Percentiles rank a stretch among this genome's conserved stretches.
These are phyloP conservation scores for Epistrophe eligans DNA, from an alignment of 2,888 invertebrate species.

Conservation along the genomic window DNA sequence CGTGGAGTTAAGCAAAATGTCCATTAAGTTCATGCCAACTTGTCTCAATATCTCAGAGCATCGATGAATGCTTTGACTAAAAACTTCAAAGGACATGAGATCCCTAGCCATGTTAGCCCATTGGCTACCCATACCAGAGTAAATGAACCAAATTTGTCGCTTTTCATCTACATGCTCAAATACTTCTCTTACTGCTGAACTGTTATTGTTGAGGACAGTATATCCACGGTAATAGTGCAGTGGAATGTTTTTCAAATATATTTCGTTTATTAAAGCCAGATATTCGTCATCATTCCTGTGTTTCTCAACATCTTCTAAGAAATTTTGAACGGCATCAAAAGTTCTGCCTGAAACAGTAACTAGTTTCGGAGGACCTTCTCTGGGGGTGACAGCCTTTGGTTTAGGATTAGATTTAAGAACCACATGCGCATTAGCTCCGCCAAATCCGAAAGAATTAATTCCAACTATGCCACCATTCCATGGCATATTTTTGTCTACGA, in stretches of 20 bases:
- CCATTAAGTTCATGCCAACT: constrained; percentile 92
- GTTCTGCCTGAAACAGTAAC: constrained; percentile 94
- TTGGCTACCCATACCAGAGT: constrained; percentile 99
- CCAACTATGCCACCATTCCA: constrained; percentile 97
- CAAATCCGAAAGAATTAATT: constrained; percentile 99
- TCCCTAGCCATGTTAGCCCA: constrained; percentile 98
- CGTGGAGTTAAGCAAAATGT: constrained; percentile 90
- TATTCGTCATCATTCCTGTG: constrained; percentile 89
- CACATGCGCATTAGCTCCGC: constrained; percentile 98
- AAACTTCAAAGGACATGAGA: constrained; percentile 92
- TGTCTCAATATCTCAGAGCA: constrained; percentile 91
- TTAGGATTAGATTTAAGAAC: constrained; percentile 92
- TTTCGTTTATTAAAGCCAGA: constrained; percentile 90
- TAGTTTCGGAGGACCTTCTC: constrained; percentile 87
- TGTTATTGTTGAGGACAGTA: constrained; percentile 87
- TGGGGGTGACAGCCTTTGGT: constrained; percentile 86
- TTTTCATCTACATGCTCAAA: constrained; percentile 85
- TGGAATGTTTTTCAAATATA: constrained; percentile 88
- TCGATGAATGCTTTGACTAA: constrained; percentile 90
- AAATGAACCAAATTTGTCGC: constrained; percentile 96
- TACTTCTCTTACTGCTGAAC: constrained; percentile 84
- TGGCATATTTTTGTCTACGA: constrained; percentile 91
- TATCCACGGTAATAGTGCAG: constrained; percentile 94
- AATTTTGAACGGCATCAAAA: constrained; percentile 88
- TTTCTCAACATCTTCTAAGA: constrained; percentile 87